These are phyloP conservation scores for Psittacula derbiana DNA, from an alignment of 2,797 vertebrate species.

Conservation along the genomic window DNA sequence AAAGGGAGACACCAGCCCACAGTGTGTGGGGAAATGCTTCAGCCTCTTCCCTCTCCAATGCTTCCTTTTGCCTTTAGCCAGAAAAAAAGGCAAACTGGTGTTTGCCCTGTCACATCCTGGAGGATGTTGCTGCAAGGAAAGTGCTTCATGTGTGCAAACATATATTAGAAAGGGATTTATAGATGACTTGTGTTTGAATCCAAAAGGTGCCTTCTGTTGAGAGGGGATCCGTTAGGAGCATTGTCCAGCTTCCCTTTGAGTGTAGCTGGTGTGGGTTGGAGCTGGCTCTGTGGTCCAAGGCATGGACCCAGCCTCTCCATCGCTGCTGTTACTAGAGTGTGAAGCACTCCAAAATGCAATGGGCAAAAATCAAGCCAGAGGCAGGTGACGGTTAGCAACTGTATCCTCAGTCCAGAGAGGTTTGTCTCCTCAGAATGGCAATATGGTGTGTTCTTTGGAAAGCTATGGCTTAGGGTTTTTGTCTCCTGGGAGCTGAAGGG, in stretches of 20 bases:
- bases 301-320: neutral
- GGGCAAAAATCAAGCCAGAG: neutral
- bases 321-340: accelerated
- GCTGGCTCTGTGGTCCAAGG: neutral
- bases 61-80: neutral
- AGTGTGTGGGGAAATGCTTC: neutral
- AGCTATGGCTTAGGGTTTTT: neutral
- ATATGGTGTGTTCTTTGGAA: neutral
- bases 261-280: neutral
- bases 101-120: neutral
- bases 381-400: neutral
- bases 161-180: neutral
- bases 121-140: neutral
- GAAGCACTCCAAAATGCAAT: accelerated
- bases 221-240: accelerated
- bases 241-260: neutral
- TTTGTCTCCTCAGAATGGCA: neutral
- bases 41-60: neutral
- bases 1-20: neutral
- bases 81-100: neutral
- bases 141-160: neutral
- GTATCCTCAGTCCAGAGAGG: neutral
- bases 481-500: neutral
- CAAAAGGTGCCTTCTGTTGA: neutral
- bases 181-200: neutral